These are phyloP conservation scores for Aptenodytes patagonicus DNA, from an alignment of 2,113 vertebrate genomes.

Conservation along the genomic window DNA sequence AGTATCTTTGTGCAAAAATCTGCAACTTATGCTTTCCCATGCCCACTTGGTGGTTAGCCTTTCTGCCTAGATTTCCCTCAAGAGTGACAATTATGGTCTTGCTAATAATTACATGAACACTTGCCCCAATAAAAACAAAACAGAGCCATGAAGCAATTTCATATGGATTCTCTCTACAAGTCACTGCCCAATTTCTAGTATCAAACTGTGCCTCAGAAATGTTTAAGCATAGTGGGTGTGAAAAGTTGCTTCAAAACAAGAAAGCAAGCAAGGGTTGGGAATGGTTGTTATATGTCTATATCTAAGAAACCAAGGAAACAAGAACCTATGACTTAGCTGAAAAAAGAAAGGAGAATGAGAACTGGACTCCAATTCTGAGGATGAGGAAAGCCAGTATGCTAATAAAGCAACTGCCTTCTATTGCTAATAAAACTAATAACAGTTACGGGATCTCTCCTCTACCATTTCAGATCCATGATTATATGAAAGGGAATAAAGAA, in stretches of 20 bases:
- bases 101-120: neutral
- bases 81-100: conserved; percentile 8
- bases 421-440: neutral
- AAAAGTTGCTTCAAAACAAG: neutral
- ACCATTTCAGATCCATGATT: neutral
- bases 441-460: neutral
- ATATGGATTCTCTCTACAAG: neutral
- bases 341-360: neutral
- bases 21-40: neutral
- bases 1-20: neutral
- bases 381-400: neutral
- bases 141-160: neutral
- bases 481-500: neutral
- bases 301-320: neutral
- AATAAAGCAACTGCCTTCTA: neutral
- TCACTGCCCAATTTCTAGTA: neutral
- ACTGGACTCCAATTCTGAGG: neutral
- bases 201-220: neutral
- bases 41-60: neutral
- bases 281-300: neutral
- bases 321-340: neutral
- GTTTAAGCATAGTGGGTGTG: neutral
- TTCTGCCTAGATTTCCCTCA: neutral
- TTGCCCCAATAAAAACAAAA: neutral
- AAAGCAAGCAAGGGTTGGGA: neutral